phyloP scores from a whole-genome alignment of 2,888 invertebrate genomes.

The Danaus chrysippus region DNA sequence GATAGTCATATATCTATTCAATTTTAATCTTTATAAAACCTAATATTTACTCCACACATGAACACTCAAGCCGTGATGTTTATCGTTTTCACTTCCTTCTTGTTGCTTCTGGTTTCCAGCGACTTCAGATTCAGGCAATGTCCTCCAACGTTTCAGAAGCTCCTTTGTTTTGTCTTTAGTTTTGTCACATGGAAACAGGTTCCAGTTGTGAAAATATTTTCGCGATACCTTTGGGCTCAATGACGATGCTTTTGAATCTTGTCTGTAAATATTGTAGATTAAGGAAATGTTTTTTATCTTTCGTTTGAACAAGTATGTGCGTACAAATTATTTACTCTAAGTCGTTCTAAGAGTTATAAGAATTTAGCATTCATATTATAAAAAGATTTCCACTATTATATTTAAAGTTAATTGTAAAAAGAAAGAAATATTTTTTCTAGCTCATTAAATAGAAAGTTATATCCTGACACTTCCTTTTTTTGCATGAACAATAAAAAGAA shows the following conservation, averaged over 20 bases:
- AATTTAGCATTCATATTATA: too few species aligned
- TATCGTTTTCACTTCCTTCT: slow-evolving; percentile 60
- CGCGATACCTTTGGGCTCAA: slow-evolving; percentile 81
- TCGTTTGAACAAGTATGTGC: too few species aligned
- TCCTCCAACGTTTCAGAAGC: slow-evolving; percentile 84
- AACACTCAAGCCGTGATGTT: slow-evolving; percentile 84
- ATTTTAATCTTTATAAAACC: neutral
- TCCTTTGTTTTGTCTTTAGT: slow-evolving; percentile 87
- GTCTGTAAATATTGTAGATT: slow-evolving; percentile 45
- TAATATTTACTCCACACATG: slow-evolving; percentile 85
- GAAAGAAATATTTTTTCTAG: too few species aligned
- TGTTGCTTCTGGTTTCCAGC: slow-evolving; percentile 59
- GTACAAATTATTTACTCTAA: too few species aligned
- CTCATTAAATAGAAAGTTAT: too few species aligned
- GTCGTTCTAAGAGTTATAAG: too few species aligned
- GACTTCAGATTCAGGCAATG: slow-evolving; percentile 79
- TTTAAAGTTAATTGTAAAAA: too few species aligned
- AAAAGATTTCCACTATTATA: too few species aligned
- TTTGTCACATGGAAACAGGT: slow-evolving; percentile 86
- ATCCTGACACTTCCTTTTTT: too few species aligned
- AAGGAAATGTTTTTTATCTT: too few species aligned
- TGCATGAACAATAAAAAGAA: too few species aligned
- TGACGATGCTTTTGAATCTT: slow-evolving; percentile 63
- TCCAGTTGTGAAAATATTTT: slow-evolving; percentile 87
- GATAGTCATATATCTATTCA: neutral